Evolutionary conservation across 2,113 vertebrate genomes (phyloP).

Genomic region (Phylloscopus trochiloides): DNA sequence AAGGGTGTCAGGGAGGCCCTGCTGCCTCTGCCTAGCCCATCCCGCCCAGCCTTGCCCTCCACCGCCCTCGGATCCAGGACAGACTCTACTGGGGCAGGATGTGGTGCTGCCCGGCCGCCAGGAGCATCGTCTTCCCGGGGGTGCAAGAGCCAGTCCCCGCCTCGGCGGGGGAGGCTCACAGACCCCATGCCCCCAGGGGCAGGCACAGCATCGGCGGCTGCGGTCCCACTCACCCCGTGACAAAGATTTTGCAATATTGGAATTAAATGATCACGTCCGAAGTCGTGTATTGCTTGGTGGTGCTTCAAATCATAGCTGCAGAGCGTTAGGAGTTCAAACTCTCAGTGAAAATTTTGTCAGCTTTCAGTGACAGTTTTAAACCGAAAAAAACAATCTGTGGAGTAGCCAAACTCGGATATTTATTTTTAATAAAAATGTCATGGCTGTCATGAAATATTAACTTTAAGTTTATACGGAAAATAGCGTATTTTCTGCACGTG

Average conservation of each 20-base stretch:
- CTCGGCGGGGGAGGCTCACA: neutral
- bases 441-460: neutral
- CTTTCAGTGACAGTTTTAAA: neutral
- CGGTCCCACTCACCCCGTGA: neutral
- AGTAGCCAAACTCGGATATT: neutral
- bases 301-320: neutral
- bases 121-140: neutral
- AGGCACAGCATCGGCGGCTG: neutral
- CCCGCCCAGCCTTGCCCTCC: accelerated
- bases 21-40: neutral
- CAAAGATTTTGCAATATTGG: neutral
- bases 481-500: neutral
- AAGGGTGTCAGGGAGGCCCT: neutral
- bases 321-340: neutral
- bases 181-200: neutral
- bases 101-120: neutral
- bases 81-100: neutral
- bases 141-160: accelerated
- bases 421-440: neutral
- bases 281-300: neutral
- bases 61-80: accelerated
- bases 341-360: neutral
- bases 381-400: neutral
- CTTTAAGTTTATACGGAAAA: neutral
- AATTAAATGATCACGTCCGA: accelerated